Evolutionary conservation across 2,888 invertebrate species (phyloP).

Genomic region (Chymomyza procnemis): DNA sequence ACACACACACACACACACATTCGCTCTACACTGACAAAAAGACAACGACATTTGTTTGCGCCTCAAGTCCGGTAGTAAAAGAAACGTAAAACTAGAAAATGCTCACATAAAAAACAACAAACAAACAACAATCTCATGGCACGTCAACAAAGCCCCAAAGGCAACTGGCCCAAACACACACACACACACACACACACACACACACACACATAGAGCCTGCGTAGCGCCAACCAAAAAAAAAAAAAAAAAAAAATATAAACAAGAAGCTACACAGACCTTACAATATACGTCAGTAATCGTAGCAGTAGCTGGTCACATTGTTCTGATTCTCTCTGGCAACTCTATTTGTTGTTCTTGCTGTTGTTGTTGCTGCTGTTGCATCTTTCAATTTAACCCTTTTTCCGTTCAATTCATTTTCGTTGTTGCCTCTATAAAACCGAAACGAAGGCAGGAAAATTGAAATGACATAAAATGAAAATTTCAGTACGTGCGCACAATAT

Average conservation of each 20-base stretch:
- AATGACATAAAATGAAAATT: constrained; percentile 72
- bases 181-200: background rate
- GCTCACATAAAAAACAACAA: constrained; percentile 24
- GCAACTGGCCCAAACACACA: constrained; percentile 18
- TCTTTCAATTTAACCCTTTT: constrained; percentile 67
- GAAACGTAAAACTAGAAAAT: constrained; percentile 17
- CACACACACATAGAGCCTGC: background rate
- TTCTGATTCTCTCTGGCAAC: constrained; percentile 22
- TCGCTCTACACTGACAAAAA: background rate
- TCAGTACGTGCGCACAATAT: constrained; percentile 61
- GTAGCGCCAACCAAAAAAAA: constrained; percentile 38
- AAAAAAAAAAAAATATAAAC: constrained; percentile 13
- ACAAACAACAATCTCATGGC: constrained; percentile 63
- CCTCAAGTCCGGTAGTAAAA: constrained; percentile 23
- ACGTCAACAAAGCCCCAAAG: constrained; percentile 61
- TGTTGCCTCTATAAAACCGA: constrained; percentile 57
- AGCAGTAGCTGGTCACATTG: constrained; percentile 26
- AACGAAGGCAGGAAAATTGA: constrained; percentile 59
- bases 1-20: background rate
- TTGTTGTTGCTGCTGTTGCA: constrained; percentile 38
- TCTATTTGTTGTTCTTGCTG: constrained; percentile 23
- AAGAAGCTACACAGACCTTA: too few species aligned
- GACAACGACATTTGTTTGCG: constrained; percentile 41
- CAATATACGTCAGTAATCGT: background rate
- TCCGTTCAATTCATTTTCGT: constrained; percentile 58